These are phyloP conservation scores for Hystrix brachyura DNA, from an alignment of 2,113 vertebrate genomes.

Conservation along the genomic window DNA sequence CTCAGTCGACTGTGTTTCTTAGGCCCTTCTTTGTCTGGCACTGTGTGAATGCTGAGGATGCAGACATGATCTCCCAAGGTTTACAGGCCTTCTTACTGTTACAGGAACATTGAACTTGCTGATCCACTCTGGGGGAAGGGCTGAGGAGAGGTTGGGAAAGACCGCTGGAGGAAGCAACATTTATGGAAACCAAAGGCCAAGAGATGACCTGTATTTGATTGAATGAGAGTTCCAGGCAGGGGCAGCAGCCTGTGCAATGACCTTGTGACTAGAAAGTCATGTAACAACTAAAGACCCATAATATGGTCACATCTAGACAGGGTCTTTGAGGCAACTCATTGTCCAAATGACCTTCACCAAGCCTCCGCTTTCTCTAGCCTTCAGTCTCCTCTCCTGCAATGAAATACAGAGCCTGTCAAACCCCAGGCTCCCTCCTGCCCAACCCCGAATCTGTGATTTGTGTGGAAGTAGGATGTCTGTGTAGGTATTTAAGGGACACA, in stretches of 20 bases:
- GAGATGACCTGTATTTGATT: background rate
- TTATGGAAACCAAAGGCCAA: background rate
- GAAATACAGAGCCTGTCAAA: background rate
- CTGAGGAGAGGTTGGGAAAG: background rate
- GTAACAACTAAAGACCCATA: background rate
- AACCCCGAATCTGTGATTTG: background rate
- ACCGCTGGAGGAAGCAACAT: background rate
- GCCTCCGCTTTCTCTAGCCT: background rate
- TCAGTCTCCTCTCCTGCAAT: background rate
- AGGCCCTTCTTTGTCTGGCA: background rate
- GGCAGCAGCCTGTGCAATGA: rapidly evolving
- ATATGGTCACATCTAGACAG: too few relatives aligned
- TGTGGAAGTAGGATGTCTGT: background rate
- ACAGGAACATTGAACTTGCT: background rate
- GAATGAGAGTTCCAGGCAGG: background rate
- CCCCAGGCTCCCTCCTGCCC: background rate
- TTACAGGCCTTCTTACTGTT: background rate
- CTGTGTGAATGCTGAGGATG: background rate
- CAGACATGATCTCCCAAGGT: too few relatives aligned
- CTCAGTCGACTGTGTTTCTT: background rate
- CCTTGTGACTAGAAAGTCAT: background rate
- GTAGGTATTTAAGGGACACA: background rate
- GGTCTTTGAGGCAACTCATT: background rate
- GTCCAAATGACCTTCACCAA: background rate
- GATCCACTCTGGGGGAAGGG: background rate